Conservation (phyloP, 2,797 vertebrate genomes). For the Dendrocincla fuliginosa region DNA sequence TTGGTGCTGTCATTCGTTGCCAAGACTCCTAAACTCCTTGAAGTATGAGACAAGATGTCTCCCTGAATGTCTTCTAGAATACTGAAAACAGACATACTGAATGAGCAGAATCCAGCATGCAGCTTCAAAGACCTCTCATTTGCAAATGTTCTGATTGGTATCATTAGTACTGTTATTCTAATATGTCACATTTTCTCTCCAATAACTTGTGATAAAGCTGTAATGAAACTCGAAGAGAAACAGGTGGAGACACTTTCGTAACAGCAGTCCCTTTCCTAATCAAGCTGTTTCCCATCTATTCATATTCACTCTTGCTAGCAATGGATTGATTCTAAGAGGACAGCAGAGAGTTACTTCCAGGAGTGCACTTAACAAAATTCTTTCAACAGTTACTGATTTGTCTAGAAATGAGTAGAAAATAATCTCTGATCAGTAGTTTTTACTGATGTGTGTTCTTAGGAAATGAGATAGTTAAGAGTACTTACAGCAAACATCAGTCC, state of each 20-base stretch:
- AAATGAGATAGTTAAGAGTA: background rate
- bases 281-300: background rate
- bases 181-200: background rate
- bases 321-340: background rate
- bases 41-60: background rate
- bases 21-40: background rate
- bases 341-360: background rate
- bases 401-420: background rate
- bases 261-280: background rate
- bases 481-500: slow-evolving; percentile 69
- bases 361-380: background rate
- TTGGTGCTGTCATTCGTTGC: background rate
- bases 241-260: background rate
- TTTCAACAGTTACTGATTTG: background rate
- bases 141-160: background rate
- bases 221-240: background rate
- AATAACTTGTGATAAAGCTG: background rate
- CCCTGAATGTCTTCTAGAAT: background rate
- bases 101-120: background rate
- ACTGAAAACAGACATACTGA: background rate
- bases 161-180: background rate
- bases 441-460: background rate
- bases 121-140: background rate
- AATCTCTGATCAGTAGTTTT: background rate
- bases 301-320: background rate